Conservation (phyloP, 2,797 vertebrate species). For the Odontamblyopus rebecca region DNA sequence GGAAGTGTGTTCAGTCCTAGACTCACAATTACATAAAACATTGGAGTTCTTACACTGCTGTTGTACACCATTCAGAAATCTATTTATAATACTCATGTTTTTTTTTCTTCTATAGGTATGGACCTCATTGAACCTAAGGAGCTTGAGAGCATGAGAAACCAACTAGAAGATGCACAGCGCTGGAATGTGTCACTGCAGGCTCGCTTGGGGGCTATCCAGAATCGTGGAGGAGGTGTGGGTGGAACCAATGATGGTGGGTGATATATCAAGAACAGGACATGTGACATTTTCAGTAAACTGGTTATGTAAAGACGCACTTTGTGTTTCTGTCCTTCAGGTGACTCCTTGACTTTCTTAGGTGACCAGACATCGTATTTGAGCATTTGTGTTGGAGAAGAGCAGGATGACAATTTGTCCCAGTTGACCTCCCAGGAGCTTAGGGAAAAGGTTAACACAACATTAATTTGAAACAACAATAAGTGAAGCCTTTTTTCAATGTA, state of each 20-base stretch:
- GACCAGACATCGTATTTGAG: slow-evolving; percentile 98
- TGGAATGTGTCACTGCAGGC: slow-evolving; percentile 83
- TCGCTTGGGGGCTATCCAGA: slow-evolving; percentile 80
- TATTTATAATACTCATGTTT: not conserved
- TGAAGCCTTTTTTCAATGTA: not conserved
- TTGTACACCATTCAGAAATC: not conserved
- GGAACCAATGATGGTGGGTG: slow-evolving; percentile 73
- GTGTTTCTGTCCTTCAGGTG: slow-evolving; percentile 69
- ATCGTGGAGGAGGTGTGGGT: slow-evolving; percentile 79
- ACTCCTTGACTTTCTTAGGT: slow-evolving; percentile 86
- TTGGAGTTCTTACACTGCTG: too few relatives aligned
- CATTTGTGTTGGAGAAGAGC: slow-evolving; percentile 86
- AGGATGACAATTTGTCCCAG: slow-evolving; percentile 78
- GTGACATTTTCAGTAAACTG: not conserved
- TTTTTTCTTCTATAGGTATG: slow-evolving; percentile 39
- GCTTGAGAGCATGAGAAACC: slow-evolving; percentile 76
- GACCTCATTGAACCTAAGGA: slow-evolving; percentile 67
- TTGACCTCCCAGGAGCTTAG: slow-evolving; percentile 86
- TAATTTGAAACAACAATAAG: not conserved
- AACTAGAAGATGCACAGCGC: slow-evolving; percentile 82
- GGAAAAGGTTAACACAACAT: slow-evolving; percentile 81
- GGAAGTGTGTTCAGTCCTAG: slow-evolving; percentile 57
- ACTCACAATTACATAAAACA: slow-evolving; percentile 23
- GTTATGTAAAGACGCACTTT: not conserved
- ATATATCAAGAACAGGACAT: slow-evolving; percentile 39